A percentile compares a stretch with the other conserved stretches of the same genome.
These are phyloP conservation scores for Alethe castanea DNA, from an alignment of 2,113 vertebrate genomes.

Conservation along the genomic window DNA sequence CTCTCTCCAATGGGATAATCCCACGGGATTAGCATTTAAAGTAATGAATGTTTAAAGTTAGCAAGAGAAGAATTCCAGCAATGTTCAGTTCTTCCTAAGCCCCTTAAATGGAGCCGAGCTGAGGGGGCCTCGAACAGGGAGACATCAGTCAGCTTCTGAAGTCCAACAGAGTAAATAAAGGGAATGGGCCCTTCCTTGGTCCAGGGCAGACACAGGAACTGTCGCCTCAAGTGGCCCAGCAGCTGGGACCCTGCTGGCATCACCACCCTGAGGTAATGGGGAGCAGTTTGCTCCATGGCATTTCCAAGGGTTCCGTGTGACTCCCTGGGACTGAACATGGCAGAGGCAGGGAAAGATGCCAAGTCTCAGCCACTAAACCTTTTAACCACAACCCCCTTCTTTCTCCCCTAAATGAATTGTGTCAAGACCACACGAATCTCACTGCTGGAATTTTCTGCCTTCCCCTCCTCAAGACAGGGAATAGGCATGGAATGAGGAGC, in stretches of 20 bases:
- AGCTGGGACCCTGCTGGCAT: fast-evolving
- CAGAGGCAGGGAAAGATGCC: background rate
- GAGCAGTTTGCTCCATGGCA: background rate
- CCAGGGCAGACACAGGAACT: background rate
- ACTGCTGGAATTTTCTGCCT: background rate
- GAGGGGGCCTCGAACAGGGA: slow-evolving; percentile 39
- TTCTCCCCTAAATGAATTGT: background rate
- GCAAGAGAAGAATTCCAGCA: slow-evolving; percentile 57
- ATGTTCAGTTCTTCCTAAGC: slow-evolving; percentile 61
- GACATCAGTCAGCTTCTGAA: background rate
- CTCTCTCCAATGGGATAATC: slow-evolving; percentile 58
- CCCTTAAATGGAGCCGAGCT: slow-evolving; percentile 52
- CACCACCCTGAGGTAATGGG: fast-evolving
- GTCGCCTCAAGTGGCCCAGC: background rate
- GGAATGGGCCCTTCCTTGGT: fast-evolving
- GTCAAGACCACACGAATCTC: fast-evolving
- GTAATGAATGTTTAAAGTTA: slow-evolving; percentile 67
- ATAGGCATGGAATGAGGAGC: background rate
- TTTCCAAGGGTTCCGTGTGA: fast-evolving
- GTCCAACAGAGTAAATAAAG: background rate
- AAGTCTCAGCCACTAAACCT: background rate
- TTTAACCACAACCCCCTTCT: background rate
- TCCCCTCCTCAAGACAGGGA: background rate
- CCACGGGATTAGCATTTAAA: slow-evolving; percentile 59
- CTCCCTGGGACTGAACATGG: background rate